Base-by-base conservation (phyloP, 2,888 invertebrate species). In the Odontocolon sp. region DNA sequence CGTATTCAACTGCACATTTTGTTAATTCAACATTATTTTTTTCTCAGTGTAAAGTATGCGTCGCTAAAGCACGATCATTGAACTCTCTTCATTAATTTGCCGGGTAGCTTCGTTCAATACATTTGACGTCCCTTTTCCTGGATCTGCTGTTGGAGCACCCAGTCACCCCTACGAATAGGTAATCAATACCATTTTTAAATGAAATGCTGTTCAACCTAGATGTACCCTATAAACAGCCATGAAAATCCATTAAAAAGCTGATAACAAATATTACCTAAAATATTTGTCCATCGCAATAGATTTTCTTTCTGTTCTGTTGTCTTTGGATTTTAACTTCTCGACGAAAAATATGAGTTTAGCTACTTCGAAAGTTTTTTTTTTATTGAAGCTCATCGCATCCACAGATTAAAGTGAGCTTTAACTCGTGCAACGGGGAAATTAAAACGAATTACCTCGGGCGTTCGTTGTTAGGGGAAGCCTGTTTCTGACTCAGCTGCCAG, bases 171-270 rank as follows among this genome's bases (percentile, higher is more conserved):
- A 5, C 3, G 14, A 26, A 11, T 9, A 2, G 11, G 4, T 4
- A 11, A 50, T 28, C 28, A 14, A 36, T 36, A 66, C 66, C 66
- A 72, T 72, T 72, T 72, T 66, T 59, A 66, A 50, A 66, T 52
- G 50, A 38, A 59, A 57, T 52, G 47, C 57, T 21, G 23, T 14
- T 26, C 40, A 66, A 66, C 59, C 52, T 52, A 42, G 31, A 66
- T 52, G 47, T 59, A 50, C 42, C 59, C 40, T n/a, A 23, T 40
- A 42, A n/a, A n/a, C n/a, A n/a, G n/a, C 57, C 72, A 42, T 59
- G 72, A 38, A 72, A 72, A 59, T 72, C 33, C 42, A 42, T 63
- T 57, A 18, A 31, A 66, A 57, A 50, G 23, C 26, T 59, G 66
- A 31, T 40, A 66, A 38, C 14, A 52, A 59, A 66, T 59, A 59